A percentile compares a stretch with the other conserved stretches of the same genome.
Evolutionary conservation across 2,888 invertebrate species (phyloP).

Genomic region (Schizaphis graminum): DNA sequence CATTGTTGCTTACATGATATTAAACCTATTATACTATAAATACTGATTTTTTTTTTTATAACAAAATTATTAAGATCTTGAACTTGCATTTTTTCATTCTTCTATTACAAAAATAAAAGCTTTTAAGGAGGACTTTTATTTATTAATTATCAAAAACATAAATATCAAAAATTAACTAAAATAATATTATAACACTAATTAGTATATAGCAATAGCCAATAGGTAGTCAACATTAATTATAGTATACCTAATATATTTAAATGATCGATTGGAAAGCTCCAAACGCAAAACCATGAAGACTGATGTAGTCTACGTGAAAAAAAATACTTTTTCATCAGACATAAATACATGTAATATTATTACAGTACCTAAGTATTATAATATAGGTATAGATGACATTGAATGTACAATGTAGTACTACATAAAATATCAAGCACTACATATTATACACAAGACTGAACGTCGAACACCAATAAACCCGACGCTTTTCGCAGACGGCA

Average conservation of each 20-base stretch:
- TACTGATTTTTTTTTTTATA: background rate
- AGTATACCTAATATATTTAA: background rate
- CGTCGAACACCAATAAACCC: background rate
- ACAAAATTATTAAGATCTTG: background rate
- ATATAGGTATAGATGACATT: background rate
- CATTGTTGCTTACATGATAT: background rate
- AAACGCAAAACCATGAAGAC: background rate
- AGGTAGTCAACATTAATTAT: background rate
- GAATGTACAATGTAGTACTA: background rate
- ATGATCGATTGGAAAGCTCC: background rate
- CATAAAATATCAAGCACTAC: background rate
- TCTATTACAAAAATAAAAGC: background rate
- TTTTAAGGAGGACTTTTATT: background rate
- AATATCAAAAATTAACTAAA: background rate
- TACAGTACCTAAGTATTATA: background rate
- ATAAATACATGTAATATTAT: background rate
- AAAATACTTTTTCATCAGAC: background rate
- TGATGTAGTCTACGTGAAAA: background rate
- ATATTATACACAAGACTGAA: background rate
- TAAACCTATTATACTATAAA: background rate
- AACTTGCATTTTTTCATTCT: background rate
- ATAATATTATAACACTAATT: background rate
- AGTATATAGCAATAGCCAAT: background rate
- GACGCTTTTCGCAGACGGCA: slow-evolving; percentile 28
- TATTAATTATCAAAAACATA: background rate